Evolutionary conservation across 1,140 invertebrate species (phyloP).

Genomic region (Frieseomelitta varia): DNA sequence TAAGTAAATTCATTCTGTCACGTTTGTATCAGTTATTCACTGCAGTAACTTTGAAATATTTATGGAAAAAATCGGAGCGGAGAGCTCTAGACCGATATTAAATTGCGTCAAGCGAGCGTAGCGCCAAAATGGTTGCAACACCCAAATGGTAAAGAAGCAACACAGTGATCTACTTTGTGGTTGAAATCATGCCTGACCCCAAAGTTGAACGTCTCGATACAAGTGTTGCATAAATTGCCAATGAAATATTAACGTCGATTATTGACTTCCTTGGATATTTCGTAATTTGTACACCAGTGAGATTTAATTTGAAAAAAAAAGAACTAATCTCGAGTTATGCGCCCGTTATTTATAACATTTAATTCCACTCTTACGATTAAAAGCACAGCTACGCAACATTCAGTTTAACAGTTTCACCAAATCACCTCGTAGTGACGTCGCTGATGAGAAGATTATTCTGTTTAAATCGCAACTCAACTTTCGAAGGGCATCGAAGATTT

Average conservation of each 20-base stretch:
- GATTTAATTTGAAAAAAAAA: constrained; percentile 3
- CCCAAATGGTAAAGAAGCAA: neutral
- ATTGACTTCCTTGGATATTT: constrained; percentile 13
- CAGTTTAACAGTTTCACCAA: no score
- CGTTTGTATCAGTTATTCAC: neutral
- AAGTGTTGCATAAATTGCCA: constrained; percentile 4
- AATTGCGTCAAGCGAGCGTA: neutral
- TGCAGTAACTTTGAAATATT: neutral
- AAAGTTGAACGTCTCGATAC: constrained; percentile 3
- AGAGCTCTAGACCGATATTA: neutral
- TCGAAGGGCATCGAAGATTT: neutral
- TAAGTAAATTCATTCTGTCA: no score
- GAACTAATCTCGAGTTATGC: neutral
- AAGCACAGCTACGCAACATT: neutral
- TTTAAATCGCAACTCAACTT: neutral
- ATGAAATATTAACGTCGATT: constrained; percentile 22
- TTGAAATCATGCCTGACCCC: constrained; percentile 31
- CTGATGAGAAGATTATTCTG: neutral
- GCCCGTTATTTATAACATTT: neutral
- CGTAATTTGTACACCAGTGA: constrained; percentile 2
- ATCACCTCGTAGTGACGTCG: no score
- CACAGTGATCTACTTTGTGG: constrained; percentile 12
- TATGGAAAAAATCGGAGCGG: no score
- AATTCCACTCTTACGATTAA: neutral
- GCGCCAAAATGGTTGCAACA: constrained; percentile 12